phyloP scores from a whole-genome alignment of 2,888 invertebrate genomes.

The Leptopilina drosophilae region DNA sequence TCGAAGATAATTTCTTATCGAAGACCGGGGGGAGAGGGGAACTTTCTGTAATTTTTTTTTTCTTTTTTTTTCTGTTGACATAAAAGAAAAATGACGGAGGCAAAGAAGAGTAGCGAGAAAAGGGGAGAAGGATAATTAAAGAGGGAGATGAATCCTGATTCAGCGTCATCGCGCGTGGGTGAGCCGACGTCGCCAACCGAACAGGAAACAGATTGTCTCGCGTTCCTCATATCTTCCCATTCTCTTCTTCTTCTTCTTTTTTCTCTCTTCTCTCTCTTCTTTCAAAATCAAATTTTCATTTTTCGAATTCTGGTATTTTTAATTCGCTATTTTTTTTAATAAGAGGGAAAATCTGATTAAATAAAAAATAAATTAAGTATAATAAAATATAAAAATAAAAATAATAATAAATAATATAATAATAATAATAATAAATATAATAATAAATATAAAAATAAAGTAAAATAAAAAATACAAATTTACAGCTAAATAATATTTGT shows the following conservation, averaged over 20 bases:
- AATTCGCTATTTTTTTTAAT: background rate
- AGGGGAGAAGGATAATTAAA: slow-evolving; percentile 60
- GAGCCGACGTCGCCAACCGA: slow-evolving; percentile 54
- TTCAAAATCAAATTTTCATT: background rate
- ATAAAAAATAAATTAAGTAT: too few species aligned
- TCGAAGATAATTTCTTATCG: slow-evolving; percentile 72
- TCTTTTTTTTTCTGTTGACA: background rate
- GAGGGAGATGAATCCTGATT: slow-evolving; percentile 62
- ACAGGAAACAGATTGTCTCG: slow-evolving; percentile 62
- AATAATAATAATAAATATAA: too few species aligned
- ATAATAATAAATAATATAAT: too few species aligned
- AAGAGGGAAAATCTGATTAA: too few species aligned
- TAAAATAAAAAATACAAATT: too few species aligned
- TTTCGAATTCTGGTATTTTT: background rate
- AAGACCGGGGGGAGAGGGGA: slow-evolving; percentile 54
- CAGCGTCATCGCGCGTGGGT: slow-evolving; percentile 61
- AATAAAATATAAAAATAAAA: too few species aligned
- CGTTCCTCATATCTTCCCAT: slow-evolving; percentile 48
- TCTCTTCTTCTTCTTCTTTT: background rate
- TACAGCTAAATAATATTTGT: too few species aligned
- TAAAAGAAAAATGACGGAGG: slow-evolving; percentile 60
- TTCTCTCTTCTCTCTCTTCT: background rate
- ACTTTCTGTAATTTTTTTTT: slow-evolving; percentile 46
- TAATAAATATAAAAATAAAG: too few species aligned
- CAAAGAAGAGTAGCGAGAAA: slow-evolving; percentile 51